phyloP scores from a whole-genome alignment of 1,140 invertebrate species.

The Tetragonula clypearis region DNA sequence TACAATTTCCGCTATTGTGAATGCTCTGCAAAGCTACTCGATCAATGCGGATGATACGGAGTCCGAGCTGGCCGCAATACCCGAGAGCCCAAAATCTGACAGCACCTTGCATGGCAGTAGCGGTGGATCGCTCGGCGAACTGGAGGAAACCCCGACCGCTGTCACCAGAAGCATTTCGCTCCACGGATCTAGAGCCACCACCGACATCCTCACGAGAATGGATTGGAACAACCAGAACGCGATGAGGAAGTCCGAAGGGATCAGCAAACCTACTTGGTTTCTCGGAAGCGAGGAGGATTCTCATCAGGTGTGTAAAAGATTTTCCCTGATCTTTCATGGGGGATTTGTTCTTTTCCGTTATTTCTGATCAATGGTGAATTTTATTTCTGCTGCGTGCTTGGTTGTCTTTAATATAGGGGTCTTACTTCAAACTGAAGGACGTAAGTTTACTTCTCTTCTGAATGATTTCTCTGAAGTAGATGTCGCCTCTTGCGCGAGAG shows the following conservation, averaged over 20 bases:
- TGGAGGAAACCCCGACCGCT: slow-evolving; percentile 72
- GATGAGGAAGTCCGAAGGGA: slow-evolving; percentile 35
- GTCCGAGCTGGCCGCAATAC: slow-evolving; percentile 92
- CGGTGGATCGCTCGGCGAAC: slow-evolving; percentile 82
- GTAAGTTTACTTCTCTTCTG: too few species aligned
- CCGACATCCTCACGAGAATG: slow-evolving; percentile 60
- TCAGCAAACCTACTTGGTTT: slow-evolving; percentile 84
- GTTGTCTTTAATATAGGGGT: too few species aligned
- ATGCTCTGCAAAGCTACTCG: slow-evolving; percentile 84
- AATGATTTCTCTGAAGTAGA: too few species aligned
- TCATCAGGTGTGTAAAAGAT: slow-evolving; percentile 41
- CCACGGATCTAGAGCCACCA: slow-evolving; percentile 68
- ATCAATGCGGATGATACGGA: slow-evolving; percentile 92
- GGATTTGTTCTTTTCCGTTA: too few species aligned
- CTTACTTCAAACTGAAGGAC: too few species aligned
- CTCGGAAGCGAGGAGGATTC: slow-evolving; percentile 83
- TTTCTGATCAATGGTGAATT: too few species aligned
- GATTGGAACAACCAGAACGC: slow-evolving; percentile 22
- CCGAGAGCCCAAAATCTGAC: slow-evolving; percentile 93
- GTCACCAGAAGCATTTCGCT: slow-evolving; percentile 81
- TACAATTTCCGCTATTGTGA: slow-evolving; percentile 73
- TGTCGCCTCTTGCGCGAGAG: too few species aligned
- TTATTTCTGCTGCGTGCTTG: too few species aligned
- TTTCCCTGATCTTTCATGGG: background rate
- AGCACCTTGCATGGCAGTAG: slow-evolving; percentile 89